A percentile compares a stretch with the other conserved stretches of the same genome.
Evolutionary conservation across 2,113 vertebrate genomes (phyloP).

Genomic region (Opisthocomus hoazin): DNA sequence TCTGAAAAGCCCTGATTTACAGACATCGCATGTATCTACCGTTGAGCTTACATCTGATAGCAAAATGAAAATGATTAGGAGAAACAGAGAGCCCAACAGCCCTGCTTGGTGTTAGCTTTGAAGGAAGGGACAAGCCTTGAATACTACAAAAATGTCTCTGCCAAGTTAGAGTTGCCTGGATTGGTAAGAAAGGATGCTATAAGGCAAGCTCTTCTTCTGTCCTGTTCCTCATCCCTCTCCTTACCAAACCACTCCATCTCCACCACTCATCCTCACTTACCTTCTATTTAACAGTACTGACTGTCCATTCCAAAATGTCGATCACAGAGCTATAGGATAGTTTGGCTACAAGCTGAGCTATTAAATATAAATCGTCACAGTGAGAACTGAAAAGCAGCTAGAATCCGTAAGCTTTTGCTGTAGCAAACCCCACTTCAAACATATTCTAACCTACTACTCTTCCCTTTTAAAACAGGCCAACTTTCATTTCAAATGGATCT

Average conservation of each 20-base stretch:
- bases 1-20: neutral
- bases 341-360: neutral
- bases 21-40: neutral
- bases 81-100: neutral
- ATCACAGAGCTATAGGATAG: neutral
- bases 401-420: neutral
- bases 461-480: neutral
- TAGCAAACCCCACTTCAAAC: neutral
- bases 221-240: neutral
- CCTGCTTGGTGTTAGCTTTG: neutral
- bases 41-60: neutral
- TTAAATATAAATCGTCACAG: neutral
- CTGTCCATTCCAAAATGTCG: neutral
- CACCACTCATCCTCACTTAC: neutral
- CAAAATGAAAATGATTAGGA: neutral
- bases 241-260: neutral
- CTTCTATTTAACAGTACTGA: neutral
- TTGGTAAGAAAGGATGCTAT: neutral
- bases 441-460: neutral
- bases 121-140: neutral
- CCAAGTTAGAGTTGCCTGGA: neutral
- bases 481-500: neutral
- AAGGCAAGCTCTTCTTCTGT: neutral
- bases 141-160: neutral
- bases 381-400: neutral